A percentile compares a stretch with the other conserved stretches of the same genome.
Evolutionary conservation across 1,140 invertebrate genomes (phyloP).

Genomic region (Mamestra configurata): DNA sequence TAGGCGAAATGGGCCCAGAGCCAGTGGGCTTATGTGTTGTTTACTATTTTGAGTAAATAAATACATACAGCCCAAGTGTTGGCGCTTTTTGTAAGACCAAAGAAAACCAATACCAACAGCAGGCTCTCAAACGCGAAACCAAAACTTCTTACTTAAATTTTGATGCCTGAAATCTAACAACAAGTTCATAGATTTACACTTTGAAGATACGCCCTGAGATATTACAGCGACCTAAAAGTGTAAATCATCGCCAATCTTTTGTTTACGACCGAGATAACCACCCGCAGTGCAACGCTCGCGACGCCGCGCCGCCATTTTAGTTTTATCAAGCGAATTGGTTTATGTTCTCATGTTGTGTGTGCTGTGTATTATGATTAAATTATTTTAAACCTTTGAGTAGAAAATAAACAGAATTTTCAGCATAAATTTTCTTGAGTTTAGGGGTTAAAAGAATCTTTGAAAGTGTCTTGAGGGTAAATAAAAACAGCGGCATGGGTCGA

Average conservation of each 20-base stretch:
- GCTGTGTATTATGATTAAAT: background rate
- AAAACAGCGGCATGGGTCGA: too few relatives aligned
- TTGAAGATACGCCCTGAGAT: conserved; percentile 20
- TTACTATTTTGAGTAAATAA: too few relatives aligned
- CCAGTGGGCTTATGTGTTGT: too few relatives aligned
- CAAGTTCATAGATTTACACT: conserved; percentile 23
- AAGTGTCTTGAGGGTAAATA: too few relatives aligned
- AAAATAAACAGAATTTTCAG: background rate
- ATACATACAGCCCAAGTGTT: too few relatives aligned
- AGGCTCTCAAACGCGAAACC: background rate
- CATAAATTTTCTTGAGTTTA: background rate
- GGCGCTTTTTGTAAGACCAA: too few relatives aligned
- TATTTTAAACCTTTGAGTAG: background rate
- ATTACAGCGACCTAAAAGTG: conserved; percentile 43
- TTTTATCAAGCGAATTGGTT: conserved; percentile 50
- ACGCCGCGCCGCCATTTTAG: conserved; percentile 27
- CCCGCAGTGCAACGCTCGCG: conserved; percentile 30
- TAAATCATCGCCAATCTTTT: conserved; percentile 66
- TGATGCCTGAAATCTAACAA: background rate
- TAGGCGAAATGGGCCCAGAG: too few relatives aligned
- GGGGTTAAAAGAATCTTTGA: background rate
- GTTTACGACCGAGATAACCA: conserved; percentile 63
- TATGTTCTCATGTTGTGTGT: conserved; percentile 19
- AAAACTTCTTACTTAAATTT: background rate
- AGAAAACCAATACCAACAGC: too few relatives aligned